A percentile compares a stretch with the other conserved stretches of the same genome.
Conservation (phyloP, 2,113 vertebrate species). For the Buteo buteo region DNA sequence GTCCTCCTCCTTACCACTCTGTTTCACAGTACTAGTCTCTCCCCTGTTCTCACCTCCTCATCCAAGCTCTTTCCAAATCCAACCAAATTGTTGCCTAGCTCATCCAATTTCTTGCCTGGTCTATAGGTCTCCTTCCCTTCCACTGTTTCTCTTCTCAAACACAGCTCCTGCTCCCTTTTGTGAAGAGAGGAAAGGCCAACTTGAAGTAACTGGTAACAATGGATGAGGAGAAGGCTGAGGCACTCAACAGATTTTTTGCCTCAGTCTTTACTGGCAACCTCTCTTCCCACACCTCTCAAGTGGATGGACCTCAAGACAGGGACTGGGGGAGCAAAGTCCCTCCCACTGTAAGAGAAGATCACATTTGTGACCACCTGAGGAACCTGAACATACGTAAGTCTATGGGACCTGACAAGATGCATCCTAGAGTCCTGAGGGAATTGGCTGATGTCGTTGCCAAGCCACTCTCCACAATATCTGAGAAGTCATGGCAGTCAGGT, state of each 20-base stretch:
- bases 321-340: not conserved
- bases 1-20: not conserved
- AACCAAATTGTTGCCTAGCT: not conserved
- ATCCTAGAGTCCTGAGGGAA: not conserved
- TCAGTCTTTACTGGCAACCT: not conserved
- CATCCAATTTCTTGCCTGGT: not conserved
- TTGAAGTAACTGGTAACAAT: not conserved
- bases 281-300: too few relatives aligned
- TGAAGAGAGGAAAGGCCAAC: not conserved
- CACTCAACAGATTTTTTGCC: not conserved
- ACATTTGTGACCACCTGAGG: not conserved
- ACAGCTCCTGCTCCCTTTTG: not conserved
- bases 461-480: not conserved
- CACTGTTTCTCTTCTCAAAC: not conserved
- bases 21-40: not conserved
- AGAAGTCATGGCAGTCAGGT: not conserved
- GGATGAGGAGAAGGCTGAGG: not conserved
- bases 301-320: not conserved
- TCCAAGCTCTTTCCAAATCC: not conserved
- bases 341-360: not conserved
- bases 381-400: not conserved
- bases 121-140: not conserved
- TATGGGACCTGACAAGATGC: not conserved
- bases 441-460: not conserved
- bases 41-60: not conserved